Evolutionary conservation across 1,140 invertebrate species (phyloP).

Genomic region (Drosophila jambulina): DNA sequence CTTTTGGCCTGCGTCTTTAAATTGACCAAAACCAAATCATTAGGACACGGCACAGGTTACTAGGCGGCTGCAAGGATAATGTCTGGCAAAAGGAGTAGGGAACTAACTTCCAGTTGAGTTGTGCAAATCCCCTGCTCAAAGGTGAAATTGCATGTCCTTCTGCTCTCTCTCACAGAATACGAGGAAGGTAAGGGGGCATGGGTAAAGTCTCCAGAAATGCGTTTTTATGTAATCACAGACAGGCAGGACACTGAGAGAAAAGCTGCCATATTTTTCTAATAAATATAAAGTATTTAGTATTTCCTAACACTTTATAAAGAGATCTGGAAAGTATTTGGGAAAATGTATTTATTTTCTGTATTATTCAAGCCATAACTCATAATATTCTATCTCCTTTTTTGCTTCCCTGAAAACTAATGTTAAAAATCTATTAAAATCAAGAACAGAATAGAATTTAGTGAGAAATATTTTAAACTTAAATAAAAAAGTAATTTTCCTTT

Average conservation of each 20-base stretch:
- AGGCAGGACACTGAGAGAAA: constrained; percentile 4
- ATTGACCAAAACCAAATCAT: constrained; percentile 32
- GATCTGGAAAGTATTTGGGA: too few relatives aligned
- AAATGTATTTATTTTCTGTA: too few relatives aligned
- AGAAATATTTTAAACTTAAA: not conserved
- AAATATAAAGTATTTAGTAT: not conserved
- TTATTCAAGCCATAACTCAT: not conserved
- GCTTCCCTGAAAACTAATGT: not conserved
- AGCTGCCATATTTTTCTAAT: not conserved
- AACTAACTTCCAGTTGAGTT: constrained; percentile 29
- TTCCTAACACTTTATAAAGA: not conserved
- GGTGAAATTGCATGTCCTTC: constrained; percentile 33
- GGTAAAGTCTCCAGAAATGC: constrained; percentile 36
- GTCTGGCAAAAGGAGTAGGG: constrained; percentile 2
- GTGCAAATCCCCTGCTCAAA: constrained; percentile 37
- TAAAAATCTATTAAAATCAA: not conserved
- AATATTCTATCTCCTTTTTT: not conserved
- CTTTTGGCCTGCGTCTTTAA: constrained; percentile 12
- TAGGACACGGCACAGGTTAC: constrained; percentile 3
- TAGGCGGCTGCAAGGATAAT: not conserved
- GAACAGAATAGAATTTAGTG: accelerated
- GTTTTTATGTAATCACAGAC: constrained; percentile 43
- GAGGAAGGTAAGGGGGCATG: not conserved
- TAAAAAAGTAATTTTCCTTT: too few relatives aligned
- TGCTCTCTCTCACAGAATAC: not conserved